These are phyloP conservation scores for Paralichthys olivaceus DNA, from an alignment of 2,113 vertebrate genomes.

Conservation along the genomic window DNA sequence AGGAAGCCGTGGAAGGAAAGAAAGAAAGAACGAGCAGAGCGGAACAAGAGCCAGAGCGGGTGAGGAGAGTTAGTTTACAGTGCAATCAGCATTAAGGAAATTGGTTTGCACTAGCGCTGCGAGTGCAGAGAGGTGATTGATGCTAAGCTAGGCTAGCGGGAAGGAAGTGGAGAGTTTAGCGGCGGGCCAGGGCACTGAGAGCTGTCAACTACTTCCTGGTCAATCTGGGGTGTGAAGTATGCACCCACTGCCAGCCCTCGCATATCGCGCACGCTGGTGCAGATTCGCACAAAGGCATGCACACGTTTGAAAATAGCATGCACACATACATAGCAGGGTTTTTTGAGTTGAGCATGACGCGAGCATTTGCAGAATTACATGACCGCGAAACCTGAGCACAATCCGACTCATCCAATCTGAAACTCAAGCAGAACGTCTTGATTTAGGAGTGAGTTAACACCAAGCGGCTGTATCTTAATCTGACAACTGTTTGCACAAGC, in stretches of 20 bases:
- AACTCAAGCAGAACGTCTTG: conserved; percentile 28
- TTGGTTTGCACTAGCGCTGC: conserved; percentile 75
- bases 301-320: conserved; percentile 9
- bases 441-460: conserved; percentile 35
- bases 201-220: conserved; percentile 85
- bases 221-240: conserved; percentile 78
- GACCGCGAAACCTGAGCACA: conserved; percentile 12
- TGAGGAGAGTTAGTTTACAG: conserved; percentile 79
- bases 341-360: conserved; percentile 1
- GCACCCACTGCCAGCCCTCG: conserved; percentile 54
- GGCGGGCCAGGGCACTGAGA: conserved; percentile 73
- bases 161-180: conserved; percentile 82
- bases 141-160: conserved; percentile 82
- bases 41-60: conserved; percentile 67
- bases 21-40: conserved; percentile 61
- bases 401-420: neutral
- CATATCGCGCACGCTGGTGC: conserved; percentile 20
- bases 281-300: conserved; percentile 14
- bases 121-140: conserved; percentile 77
- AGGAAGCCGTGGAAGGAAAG: conserved; percentile 66
- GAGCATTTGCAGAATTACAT: conserved; percentile 8
- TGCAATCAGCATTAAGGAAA: conserved; percentile 83
- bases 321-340: conserved; percentile 10
- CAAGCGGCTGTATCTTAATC: conserved; percentile 7
- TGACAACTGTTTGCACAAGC: conserved; percentile 42